A percentile compares a stretch with the other conserved stretches of the same genome.
These are phyloP conservation scores for Halcyon badia DNA, from an alignment of 2,797 vertebrate genomes.

Conservation along the genomic window DNA sequence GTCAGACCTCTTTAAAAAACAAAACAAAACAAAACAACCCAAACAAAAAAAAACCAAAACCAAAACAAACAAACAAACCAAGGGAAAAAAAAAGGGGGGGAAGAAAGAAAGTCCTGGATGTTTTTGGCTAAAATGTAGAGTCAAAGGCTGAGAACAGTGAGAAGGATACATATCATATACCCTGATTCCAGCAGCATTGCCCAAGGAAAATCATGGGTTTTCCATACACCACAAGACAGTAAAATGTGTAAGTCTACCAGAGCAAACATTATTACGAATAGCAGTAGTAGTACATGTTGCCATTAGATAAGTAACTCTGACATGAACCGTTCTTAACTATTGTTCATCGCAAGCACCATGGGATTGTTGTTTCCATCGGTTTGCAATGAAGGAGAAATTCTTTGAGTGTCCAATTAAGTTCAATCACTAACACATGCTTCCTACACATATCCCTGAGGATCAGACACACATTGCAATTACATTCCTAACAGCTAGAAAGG, in stretches of 20 bases:
- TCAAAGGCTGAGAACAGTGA: not conserved
- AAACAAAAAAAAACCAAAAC: too few relatives aligned
- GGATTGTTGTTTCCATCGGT: not conserved
- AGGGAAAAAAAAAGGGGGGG: too few relatives aligned
- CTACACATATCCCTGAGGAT: not conserved
- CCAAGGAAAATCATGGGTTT: not conserved
- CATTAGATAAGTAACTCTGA: not conserved
- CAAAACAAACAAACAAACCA: too few relatives aligned
- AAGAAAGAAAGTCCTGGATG: not conserved
- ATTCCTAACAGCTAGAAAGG: not conserved
- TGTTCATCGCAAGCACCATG: not conserved
- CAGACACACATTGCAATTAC: not conserved
- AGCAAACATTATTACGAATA: not conserved
- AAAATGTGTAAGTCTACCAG: not conserved
- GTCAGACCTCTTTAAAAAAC: not conserved
- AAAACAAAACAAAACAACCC: too few relatives aligned
- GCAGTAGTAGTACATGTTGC: not conserved
- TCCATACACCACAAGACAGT: not conserved
- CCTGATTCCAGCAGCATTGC: not conserved
- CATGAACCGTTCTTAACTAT: not conserved
- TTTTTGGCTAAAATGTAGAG: not conserved
- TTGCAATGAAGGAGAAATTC: not conserved
- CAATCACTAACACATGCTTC: constrained; percentile 5
- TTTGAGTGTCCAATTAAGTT: not conserved
- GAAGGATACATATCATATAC: not conserved